Conservation (phyloP, 2,888 invertebrate genomes). For the Acanthococcus lagerstroemiae region DNA sequence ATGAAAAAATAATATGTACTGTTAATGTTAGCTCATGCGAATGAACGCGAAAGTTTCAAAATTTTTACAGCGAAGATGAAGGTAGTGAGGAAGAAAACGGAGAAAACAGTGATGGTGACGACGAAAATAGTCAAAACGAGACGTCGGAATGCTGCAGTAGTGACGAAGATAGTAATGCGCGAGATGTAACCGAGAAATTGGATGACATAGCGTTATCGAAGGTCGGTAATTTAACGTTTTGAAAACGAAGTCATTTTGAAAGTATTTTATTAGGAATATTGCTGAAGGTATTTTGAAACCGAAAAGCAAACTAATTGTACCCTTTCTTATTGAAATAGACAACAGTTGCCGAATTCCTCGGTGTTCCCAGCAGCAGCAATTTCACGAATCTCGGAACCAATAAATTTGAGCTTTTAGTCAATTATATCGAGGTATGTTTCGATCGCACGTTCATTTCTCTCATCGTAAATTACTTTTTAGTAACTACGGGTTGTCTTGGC, state of each 20-base stretch:
- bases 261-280: no score
- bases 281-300: no score
- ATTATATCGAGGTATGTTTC: constrained; percentile 37
- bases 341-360: constrained; percentile 45
- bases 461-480: no score
- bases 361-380: constrained; percentile 44
- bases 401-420: constrained; percentile 40
- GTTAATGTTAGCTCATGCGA: constrained; percentile 1
- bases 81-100: constrained; percentile 32
- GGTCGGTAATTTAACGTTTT: neutral
- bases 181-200: constrained; percentile 32
- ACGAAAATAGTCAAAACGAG: constrained; percentile 32
- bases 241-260: no score
- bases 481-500: no score
- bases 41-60: constrained; percentile 18
- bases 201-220: neutral
- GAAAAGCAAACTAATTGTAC: neutral
- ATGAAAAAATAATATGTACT: no score
- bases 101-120: constrained; percentile 25
- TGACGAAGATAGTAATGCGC: constrained; percentile 28
- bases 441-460: no score
- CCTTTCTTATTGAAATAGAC: constrained; percentile 36
- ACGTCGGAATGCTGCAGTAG: constrained; percentile 34
- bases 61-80: constrained; percentile 35
- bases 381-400: constrained; percentile 45